These are phyloP conservation scores for Tryphoninae sp. DNA, from an alignment of 2,888 invertebrate species.

Conservation along the genomic window DNA sequence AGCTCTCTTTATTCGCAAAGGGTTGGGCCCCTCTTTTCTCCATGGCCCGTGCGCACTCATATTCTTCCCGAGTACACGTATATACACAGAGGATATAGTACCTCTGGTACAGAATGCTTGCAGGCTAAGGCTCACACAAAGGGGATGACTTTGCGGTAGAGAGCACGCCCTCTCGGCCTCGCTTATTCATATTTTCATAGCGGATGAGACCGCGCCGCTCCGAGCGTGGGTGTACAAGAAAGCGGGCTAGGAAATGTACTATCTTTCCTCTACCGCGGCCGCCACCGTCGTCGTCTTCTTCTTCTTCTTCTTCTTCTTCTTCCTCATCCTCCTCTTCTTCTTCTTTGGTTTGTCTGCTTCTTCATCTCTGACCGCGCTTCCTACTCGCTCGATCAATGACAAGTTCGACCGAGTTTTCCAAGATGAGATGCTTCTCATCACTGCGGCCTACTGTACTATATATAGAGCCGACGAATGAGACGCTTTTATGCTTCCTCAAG, in stretches of 20 bases:
- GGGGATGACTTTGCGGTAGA: conserved; percentile 64
- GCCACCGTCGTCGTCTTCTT: conserved; percentile 42
- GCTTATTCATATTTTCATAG: conserved; percentile 64
- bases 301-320: conserved; percentile 2
- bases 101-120: conserved; percentile 36
- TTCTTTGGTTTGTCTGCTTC: conserved; percentile 49
- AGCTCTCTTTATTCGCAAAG: conserved; percentile 64
- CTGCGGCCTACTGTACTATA: conserved; percentile 34
- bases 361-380: conserved; percentile 64
- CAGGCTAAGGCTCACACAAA: conserved; percentile 53
- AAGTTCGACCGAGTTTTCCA: conserved; percentile 70
- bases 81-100: conserved; percentile 37
- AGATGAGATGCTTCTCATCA: conserved; percentile 57
- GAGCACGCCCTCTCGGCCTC: conserved; percentile 63
- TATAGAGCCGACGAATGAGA: conserved; percentile 36
- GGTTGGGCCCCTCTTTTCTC: conserved; percentile 53
- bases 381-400: conserved; percentile 76
- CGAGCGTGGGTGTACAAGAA: conserved; percentile 62
- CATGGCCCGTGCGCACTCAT: conserved; percentile 46
- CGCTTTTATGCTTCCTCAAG: conserved; percentile 49
- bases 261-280: conserved; percentile 51
- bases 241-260: conserved; percentile 69
- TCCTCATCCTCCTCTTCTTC: conserved; percentile 38
- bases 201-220: conserved; percentile 45
- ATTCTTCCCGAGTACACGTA: conserved; percentile 34